Base-by-base conservation (phyloP, 2,797 vertebrate species). In the Callimico goeldii region DNA sequence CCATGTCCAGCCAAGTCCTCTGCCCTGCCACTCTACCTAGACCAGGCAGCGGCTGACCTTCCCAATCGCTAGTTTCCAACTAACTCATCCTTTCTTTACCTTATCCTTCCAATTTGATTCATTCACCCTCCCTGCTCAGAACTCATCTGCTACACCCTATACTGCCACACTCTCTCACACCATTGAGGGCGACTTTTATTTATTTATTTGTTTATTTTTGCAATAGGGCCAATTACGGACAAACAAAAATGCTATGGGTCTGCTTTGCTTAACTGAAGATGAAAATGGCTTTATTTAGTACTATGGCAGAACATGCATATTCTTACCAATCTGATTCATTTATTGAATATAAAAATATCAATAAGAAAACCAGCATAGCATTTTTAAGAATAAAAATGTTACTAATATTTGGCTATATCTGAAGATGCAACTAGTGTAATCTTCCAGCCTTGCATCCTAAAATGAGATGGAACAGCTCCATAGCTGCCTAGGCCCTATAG, bases 291-390 rank as follows among this genome's bases (percentile, higher is more conserved):
- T 89, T 87, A 96, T 89, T 94, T 76, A 96, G 57, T 48, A 41
- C 26, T 93, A 43, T 8, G n/a, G 41, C 81, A 3, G 86, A 94
- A 97, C 96, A 96, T n/a, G 92, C 3, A 70, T n/a, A 92, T 87
- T 96, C 88, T 97, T 86, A 92, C 41, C 33, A 73, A 73, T 90
- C 86, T 93, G 3, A 94, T 76, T 93, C 94, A 10, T 84, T 76
- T 82, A 43, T 88, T 91, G 24, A 93, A 93, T 73, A 89, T 76
- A 97, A 97, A 95, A 95, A 89, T 83, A 88, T n/a, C 83, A 90
- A 6, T 64, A 43, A 96, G 85, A 95, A 97, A 88, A 88, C 79
- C 67, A 88, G 80, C 70, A 94, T 55, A 85, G 36, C 52, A 93
- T 91, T 93, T 95, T 93, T 76, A 97, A 15, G 36, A 75, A 90